These are phyloP conservation scores for Falco peregrinus DNA, from an alignment of 2,797 vertebrate species.

Conservation along the genomic window DNA sequence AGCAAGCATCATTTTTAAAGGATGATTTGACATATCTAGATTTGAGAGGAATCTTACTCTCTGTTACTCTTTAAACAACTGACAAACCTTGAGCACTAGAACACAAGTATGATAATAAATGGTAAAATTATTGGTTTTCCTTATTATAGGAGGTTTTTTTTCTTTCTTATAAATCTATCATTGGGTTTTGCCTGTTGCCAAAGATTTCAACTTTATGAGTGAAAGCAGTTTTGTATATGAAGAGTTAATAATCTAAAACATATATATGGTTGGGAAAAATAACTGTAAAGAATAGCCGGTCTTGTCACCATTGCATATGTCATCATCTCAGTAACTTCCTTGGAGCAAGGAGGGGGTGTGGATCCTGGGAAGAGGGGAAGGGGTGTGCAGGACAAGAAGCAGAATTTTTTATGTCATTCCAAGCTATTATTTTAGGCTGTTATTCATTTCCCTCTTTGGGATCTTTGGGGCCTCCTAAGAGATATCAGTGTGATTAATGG, in stretches of 20 bases:
- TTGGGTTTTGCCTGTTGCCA: not conserved
- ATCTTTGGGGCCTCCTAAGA: not conserved
- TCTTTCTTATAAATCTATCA: not conserved
- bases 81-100: not conserved
- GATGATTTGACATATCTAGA: not conserved
- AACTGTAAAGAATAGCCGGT: not conserved
- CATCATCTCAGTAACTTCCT: not conserved
- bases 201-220: not conserved
- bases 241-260: not conserved
- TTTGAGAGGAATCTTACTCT: not conserved
- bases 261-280: not conserved
- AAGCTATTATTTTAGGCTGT: not conserved
- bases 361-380: conserved; percentile 2
- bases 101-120: not conserved
- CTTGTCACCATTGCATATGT: not conserved
- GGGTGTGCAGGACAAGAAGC: not conserved
- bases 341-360: not conserved
- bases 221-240: not conserved
- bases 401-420: conserved; percentile 1
- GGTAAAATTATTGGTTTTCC: not conserved
- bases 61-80: not conserved
- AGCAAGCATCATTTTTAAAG: rapidly evolving
- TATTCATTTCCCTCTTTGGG: not conserved
- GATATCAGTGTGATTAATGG: not conserved
- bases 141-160: not conserved